Evolutionary conservation across 2,113 vertebrate species (phyloP), one percentile per base, ranked within the genome.

Genomic region (Natator depressus): DNA sequence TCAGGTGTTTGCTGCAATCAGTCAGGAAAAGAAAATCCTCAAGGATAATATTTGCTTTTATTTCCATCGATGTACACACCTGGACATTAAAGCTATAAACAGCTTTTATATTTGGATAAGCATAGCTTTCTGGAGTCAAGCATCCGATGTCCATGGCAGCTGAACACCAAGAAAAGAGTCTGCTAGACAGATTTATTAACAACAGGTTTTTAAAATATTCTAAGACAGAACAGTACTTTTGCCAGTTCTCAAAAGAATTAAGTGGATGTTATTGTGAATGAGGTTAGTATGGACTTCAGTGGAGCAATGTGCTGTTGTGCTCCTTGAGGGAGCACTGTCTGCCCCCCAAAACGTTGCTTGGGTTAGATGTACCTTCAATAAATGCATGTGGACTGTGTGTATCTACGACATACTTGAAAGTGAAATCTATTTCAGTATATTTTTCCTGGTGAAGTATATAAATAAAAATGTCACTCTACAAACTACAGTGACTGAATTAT

Each of bases 361-460:
- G 42, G 10, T 80, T 31, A 38, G 69, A 8, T 17, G 54, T 79
- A 55, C 35, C 83, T 72, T 76, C 72, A 29, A 38, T 1, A 57
- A 17, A 14, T 24, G 0, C 1, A 4, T 5, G 1, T 12, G 75
- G 38, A 62, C 75, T 81, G 53, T 49, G 20, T 3, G 17, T 72
- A 53, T 80, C 14, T 53, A 17, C 65, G 55, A 51, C 49, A n/a
- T 27, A n/a, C 29, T 13, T 42, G 65, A 51, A 75, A 49, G 59
- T 47, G 47, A 84, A 91, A 69, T 6, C 22, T 25, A 46, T 25
- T 47, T 47, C 25, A 16, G 6, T 47, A 47, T 78, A 78, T 78
- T 78, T 47, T 27, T 78, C 75, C 46, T 16, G 10, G 75, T 46
- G 42, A 46, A 5, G 24, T 47, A 27, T 27, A 27, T 14, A 47